Conservation (phyloP, 2,888 invertebrate species). For the Apamea monoglypha region DNA sequence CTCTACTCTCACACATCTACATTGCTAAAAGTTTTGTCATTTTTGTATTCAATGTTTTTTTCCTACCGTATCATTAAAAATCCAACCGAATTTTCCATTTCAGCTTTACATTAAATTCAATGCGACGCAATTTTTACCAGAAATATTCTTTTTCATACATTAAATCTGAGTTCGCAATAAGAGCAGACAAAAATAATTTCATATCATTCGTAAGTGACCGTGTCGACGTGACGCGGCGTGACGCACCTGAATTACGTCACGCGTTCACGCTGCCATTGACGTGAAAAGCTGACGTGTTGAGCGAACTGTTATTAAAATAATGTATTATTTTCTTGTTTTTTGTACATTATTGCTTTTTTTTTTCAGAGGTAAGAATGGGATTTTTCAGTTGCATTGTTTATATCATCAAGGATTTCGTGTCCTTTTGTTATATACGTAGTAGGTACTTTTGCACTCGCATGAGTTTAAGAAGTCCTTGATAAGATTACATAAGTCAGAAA, state of each 20-base stretch:
- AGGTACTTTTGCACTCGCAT: too few relatives aligned
- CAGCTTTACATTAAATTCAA: slow-evolving; percentile 3
- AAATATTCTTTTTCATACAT: slow-evolving; percentile 5
- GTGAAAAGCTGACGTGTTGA: slow-evolving; percentile 79
- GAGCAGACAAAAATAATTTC: slow-evolving; percentile 43
- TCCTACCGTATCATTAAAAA: neutral
- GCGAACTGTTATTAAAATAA: slow-evolving; percentile 81
- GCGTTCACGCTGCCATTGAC: slow-evolving; percentile 70
- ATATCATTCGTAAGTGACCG: slow-evolving; percentile 50
- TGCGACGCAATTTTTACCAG: neutral
- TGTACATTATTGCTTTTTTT: slow-evolving; percentile 1
- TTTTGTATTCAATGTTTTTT: neutral
- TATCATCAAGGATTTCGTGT: neutral
- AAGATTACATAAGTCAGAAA: too few relatives aligned
- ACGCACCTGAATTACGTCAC: slow-evolving; percentile 68
- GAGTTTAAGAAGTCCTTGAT: neutral
- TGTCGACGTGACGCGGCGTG: slow-evolving; percentile 47
- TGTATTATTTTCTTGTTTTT: slow-evolving; percentile 42
- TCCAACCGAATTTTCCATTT: neutral
- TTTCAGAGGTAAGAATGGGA: neutral
- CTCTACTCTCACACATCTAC: too few relatives aligned
- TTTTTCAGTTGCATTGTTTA: neutral
- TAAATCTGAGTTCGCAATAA: slow-evolving; percentile 16
- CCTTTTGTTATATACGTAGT: too few relatives aligned
- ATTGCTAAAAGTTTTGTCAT: neutral